Conservation (phyloP, 1,140 invertebrate genomes). For the Alviniconcha marisindica region DNA sequence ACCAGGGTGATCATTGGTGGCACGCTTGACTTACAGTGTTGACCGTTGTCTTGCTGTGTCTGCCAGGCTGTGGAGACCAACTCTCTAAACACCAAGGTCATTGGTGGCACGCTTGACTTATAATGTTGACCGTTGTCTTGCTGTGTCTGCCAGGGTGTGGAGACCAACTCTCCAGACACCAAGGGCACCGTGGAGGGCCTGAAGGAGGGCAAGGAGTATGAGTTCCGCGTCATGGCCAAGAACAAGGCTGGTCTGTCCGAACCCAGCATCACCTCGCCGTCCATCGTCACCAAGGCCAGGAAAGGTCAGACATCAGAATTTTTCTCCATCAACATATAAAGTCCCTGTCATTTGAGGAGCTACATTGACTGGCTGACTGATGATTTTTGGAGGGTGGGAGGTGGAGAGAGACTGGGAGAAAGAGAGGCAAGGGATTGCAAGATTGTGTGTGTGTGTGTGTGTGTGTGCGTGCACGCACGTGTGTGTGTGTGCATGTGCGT, state of each 20-base stretch:
- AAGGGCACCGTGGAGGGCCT: conserved; percentile 82
- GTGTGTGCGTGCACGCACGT: neutral
- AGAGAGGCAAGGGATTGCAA: neutral
- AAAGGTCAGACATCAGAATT: conserved; percentile 81
- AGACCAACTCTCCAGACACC: conserved; percentile 87
- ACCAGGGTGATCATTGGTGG: too few relatives aligned
- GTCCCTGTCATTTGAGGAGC: too few relatives aligned
- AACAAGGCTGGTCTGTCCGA: conserved; percentile 97
- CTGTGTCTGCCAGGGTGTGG: conserved; percentile 82
- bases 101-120: too few relatives aligned
- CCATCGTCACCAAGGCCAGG: conserved; percentile 94
- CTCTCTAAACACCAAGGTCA: too few relatives aligned
- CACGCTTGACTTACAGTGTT: too few relatives aligned
- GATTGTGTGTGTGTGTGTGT: neutral
- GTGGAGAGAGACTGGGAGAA: neutral
- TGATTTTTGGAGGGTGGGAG: too few relatives aligned
- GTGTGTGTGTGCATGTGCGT: conserved; percentile 1
- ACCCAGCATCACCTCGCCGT: conserved; percentile 91
- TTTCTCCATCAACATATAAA: too few relatives aligned
- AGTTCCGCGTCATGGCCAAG: conserved; percentile 95
- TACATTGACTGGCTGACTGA: too few relatives aligned
- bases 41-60: too few relatives aligned
- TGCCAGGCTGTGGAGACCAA: too few relatives aligned
- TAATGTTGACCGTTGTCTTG: too few relatives aligned
- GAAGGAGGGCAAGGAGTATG: conserved; percentile 92